Evolutionary conservation across 2,888 invertebrate genomes (phyloP), one percentile per base, ranked within the genome.

Genomic region (Lycophotia porphyrea): DNA sequence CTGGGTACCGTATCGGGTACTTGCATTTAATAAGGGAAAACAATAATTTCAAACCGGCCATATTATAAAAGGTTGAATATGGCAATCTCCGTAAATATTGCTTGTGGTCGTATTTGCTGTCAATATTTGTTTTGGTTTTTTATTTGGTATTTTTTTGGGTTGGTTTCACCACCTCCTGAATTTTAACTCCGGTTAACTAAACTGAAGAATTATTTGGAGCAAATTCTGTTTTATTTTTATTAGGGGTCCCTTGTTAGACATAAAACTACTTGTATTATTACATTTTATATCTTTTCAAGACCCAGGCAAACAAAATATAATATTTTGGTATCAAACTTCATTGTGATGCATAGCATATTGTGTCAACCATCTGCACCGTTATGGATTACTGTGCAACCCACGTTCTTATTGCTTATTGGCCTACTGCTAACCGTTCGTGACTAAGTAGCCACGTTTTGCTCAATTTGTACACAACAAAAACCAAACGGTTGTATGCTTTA

Each of bases 361-460:
- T 88, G 88, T 85, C 90, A 88, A 73, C 71, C 78, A 76, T 70
- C 74, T 89, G 74, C 64, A 70, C 90, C 88, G 90, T 90, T 90
- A 88, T 31, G 76, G 75, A 69, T 84, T 89, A 81, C 75, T 74
- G 88, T 88, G 88, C 88, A 76, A 67, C 74, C 72, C 88, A 88
- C 88, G 90, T 86, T 74, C 79, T 63, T 67, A 74, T 61, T 78
- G 73, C 81, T 74, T 80, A 82, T 76, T 84, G 85, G 81, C 87
- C 88, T 76, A 88, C 77, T 87, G 71, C 42, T 76, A 68, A 71
- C 83, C 61, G 83, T 80, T 82, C 80, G 78, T 87, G 85, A 80
- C 84, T 39, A 81, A 68, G 66, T 72, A 71, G 39, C 65, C 74
- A 78, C 80, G 80, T 36, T 71, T 71, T 69, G 49, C 74, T 64